phyloP scores from a whole-genome alignment of 2,797 vertebrate species.

The Megaceryle alcyon region DNA sequence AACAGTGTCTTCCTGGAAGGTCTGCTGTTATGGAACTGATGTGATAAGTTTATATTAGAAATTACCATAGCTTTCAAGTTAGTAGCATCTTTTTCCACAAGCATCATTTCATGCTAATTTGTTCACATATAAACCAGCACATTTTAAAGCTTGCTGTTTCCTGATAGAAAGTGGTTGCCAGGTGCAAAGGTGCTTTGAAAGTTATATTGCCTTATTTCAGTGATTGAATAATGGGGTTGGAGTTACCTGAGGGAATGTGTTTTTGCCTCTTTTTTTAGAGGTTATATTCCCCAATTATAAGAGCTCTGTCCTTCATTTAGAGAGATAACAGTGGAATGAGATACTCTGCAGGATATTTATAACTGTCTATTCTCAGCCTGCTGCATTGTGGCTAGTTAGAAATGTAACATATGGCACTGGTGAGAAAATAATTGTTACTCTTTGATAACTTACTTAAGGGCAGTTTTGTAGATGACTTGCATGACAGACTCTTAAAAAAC shows the following conservation, averaged over 20 bases:
- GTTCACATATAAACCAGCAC: neutral
- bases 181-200: slow-evolving; percentile 52
- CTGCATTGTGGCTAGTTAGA: slow-evolving; percentile 47
- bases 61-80: neutral
- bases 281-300: slow-evolving; percentile 54
- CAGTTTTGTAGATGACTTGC: neutral
- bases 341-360: slow-evolving; percentile 57
- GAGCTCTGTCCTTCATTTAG: slow-evolving; percentile 65
- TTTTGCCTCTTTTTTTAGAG: slow-evolving; percentile 56
- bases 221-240: slow-evolving; percentile 47
- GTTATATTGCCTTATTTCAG: slow-evolving; percentile 62
- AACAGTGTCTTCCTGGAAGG: neutral
- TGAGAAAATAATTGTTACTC: slow-evolving; percentile 65
- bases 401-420: slow-evolving; percentile 59
- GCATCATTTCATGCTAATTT: slow-evolving; percentile 40
- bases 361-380: slow-evolving; percentile 52
- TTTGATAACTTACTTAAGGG: slow-evolving; percentile 46
- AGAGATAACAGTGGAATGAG: slow-evolving; percentile 53
- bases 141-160: slow-evolving; percentile 36
- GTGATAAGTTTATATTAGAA: neutral
- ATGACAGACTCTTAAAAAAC: slow-evolving; percentile 20
- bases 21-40: neutral
- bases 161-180: neutral
- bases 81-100: neutral
- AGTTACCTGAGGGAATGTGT: slow-evolving; percentile 39